Conservation (phyloP, 2,888 invertebrate species). For the Amphiduros pacificus region DNA sequence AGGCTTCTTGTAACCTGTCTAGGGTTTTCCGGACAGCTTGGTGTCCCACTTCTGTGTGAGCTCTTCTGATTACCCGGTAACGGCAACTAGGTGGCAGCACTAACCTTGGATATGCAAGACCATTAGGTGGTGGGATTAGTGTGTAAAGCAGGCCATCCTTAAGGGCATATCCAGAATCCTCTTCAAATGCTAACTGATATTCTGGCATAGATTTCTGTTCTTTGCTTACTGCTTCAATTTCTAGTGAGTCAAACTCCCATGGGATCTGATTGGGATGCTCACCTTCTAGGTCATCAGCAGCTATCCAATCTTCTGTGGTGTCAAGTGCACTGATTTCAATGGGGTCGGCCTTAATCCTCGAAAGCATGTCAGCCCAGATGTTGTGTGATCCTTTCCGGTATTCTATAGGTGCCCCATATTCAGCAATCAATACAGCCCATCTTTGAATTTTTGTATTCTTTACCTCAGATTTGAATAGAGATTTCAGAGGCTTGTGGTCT, state of each 20-base stretch:
- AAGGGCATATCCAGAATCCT: not conserved
- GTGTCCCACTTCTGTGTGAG: constrained; percentile 7
- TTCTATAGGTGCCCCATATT: constrained; percentile 22
- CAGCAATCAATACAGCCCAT: constrained; percentile 23
- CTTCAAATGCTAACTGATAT: not conserved
- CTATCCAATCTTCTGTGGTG: constrained; percentile 9
- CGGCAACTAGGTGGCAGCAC: not conserved
- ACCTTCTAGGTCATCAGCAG: not conserved
- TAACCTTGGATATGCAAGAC: constrained; percentile 1
- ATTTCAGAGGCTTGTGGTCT: constrained; percentile 17
- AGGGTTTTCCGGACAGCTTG: constrained; percentile 1
- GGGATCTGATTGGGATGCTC: not conserved
- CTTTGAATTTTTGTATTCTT: constrained; percentile 20
- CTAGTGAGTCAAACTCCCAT: constrained; percentile 1
- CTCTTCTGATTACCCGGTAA: not conserved
- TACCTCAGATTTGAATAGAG: constrained; percentile 16
- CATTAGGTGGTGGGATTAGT: not conserved
- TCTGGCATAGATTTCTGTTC: not conserved
- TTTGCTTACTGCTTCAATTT: not conserved
- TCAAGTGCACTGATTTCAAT: not conserved
- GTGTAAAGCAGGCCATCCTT: constrained; percentile 7
- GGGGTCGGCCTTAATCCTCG: not conserved
- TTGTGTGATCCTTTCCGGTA: constrained; percentile 17
- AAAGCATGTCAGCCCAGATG: constrained; percentile 20
- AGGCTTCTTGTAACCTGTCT: constrained; percentile 3